These are phyloP conservation scores for Arion vulgaris DNA, from an alignment of 1,140 invertebrate genomes.

Conservation along the genomic window DNA sequence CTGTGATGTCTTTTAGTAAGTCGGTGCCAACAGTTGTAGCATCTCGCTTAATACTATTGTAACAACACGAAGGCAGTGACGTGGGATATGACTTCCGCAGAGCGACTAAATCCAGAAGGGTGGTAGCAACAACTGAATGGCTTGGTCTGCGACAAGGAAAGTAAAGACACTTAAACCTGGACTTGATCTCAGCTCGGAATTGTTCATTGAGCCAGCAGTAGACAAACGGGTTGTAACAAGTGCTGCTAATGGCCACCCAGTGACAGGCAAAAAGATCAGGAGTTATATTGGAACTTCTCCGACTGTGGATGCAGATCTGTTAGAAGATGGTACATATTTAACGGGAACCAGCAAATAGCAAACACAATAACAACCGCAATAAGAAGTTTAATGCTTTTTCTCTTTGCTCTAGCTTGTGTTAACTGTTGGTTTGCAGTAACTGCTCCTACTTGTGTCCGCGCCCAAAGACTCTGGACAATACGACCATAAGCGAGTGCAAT, in stretches of 20 bases:
- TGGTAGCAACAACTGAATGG: constrained; percentile 14
- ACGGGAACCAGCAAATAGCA: constrained; percentile 75
- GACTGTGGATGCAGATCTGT: constrained; percentile 73
- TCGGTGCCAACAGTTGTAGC: neutral
- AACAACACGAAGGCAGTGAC: neutral
- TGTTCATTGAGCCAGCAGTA: constrained; percentile 75
- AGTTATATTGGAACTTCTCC: constrained; percentile 56
- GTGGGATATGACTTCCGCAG: neutral
- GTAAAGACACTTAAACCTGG: constrained; percentile 56
- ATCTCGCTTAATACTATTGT: constrained; percentile 12
- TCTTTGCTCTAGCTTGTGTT: constrained; percentile 64
- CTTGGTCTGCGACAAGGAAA: constrained; percentile 7
- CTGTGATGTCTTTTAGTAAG: neutral
- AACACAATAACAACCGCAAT: constrained; percentile 74
- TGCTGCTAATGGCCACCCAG: constrained; percentile 76
- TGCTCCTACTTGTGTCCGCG: constrained; percentile 60
- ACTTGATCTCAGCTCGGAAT: constrained; percentile 64
- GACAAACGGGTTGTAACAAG: constrained; percentile 76
- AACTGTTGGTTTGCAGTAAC: constrained; percentile 64
- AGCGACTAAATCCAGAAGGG: neutral
- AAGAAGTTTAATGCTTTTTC: constrained; percentile 72
- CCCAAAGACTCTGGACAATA: constrained; percentile 64
- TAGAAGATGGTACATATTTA: constrained; percentile 75
- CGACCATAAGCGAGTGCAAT: constrained; percentile 71
- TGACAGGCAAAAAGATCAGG: constrained; percentile 74